A percentile compares a stretch with the other conserved stretches of the same genome.
phyloP scores from a whole-genome alignment of 1,140 invertebrate species.

The Anoplophora glabripennis region DNA sequence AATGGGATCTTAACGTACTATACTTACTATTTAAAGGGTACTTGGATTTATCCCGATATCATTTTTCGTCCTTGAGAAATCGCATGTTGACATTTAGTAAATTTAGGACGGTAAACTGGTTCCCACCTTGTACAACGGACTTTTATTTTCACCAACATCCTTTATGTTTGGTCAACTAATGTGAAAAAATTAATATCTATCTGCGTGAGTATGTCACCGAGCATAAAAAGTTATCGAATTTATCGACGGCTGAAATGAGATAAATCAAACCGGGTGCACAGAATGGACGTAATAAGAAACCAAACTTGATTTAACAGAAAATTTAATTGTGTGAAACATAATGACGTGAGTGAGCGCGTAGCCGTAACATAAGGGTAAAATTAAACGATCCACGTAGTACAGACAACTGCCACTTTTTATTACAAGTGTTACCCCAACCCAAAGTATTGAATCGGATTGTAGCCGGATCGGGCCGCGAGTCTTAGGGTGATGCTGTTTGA shows the following conservation, averaged over 20 bases:
- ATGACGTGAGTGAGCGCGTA: constrained; percentile 33
- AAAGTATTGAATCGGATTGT: constrained; percentile 38
- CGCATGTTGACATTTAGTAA: too few species aligned
- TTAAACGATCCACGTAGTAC: constrained; percentile 28
- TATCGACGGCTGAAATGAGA: constrained; percentile 19
- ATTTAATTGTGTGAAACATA: constrained; percentile 43
- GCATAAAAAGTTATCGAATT: constrained; percentile 20
- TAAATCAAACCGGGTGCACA: constrained; percentile 28
- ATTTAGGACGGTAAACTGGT: too few species aligned
- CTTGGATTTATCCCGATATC: too few species aligned
- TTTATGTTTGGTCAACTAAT: background rate
- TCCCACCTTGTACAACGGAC: too few species aligned
- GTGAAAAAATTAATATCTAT: background rate
- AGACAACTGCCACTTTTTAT: constrained; percentile 42
- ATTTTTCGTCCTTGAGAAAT: too few species aligned
- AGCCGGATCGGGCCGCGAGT: constrained; percentile 21
- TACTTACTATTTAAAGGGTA: too few species aligned
- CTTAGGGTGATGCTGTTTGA: constrained; percentile 40
- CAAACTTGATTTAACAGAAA: constrained; percentile 39
- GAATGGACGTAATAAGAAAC: constrained; percentile 34
- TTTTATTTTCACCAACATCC: background rate
- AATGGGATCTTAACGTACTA: too few species aligned
- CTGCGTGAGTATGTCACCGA: background rate
- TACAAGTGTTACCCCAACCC: constrained; percentile 41
- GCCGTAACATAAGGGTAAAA: constrained; percentile 37